These are phyloP conservation scores for Alca torda DNA, from an alignment of 2,797 vertebrate species.

Conservation along the genomic window DNA sequence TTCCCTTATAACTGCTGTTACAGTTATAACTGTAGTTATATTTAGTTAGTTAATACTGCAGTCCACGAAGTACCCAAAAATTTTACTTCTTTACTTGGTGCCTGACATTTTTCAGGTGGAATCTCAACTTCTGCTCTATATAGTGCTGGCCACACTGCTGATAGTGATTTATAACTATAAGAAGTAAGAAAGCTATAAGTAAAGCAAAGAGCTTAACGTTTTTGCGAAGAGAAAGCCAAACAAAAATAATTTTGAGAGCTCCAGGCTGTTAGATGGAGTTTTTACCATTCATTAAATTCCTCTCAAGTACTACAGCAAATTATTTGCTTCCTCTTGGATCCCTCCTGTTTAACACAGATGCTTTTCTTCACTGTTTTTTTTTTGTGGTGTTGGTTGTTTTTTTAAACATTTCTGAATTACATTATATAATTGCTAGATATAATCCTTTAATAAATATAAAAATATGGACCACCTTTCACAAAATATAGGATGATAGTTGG, in stretches of 20 bases:
- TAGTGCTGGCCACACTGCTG: not conserved
- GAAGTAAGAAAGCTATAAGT: not conserved
- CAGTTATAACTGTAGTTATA: not conserved
- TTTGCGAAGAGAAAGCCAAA: not conserved
- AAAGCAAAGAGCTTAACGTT: not conserved
- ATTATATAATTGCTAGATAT: not conserved
- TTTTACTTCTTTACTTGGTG: not conserved
- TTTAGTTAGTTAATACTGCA: not conserved
- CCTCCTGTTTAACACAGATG: not conserved
- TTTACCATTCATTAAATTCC: not conserved
- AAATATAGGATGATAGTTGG: not conserved
- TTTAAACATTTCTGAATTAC: not conserved
- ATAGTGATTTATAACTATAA: not conserved
- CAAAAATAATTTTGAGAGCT: not conserved
- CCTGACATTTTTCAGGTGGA: not conserved
- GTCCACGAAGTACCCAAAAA: not conserved
- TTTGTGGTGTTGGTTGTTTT: not conserved
- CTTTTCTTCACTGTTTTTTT: not conserved
- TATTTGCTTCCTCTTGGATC: not conserved
- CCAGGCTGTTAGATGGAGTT: not conserved
- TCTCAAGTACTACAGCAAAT: not conserved
- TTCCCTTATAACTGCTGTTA: not conserved
- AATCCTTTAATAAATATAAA: not conserved
- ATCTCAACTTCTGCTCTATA: not conserved
- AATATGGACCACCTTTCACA: not conserved